Evolutionary conservation across 2,888 invertebrate species (phyloP), one percentile per base, ranked within the genome.

Genomic region (Amiota mariae): DNA sequence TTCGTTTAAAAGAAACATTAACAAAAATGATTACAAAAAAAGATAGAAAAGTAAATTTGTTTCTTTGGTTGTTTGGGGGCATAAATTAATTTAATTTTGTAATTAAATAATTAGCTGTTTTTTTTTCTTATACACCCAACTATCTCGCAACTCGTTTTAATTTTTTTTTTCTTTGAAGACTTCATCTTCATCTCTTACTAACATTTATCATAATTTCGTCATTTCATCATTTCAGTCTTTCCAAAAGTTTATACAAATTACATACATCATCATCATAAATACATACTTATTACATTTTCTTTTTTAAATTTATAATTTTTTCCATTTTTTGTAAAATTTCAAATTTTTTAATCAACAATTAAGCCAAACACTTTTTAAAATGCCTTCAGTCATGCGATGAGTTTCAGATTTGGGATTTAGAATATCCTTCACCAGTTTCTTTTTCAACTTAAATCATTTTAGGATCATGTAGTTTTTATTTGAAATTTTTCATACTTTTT

Each of bases 1-100:
- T 80, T 77, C 74, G 75, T 75, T 70, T 70, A 57, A 36, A 36
- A 51, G 56, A 72, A 72, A 70, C 36, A 72, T n/a, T 47, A 24
- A 72, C 36, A 73, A 49, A 71, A 73, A 71, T 13, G 49, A 49
- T 13, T 57, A 6, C 24, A 36, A 51, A 12, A 18, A 36, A n/a
- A 68, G 24, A 68, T 11, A 68, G 54, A 54, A 46, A 48, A 68
- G 6, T 24, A 18, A 71, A 51, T 59, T 13, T 18, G 6, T 59
- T 47, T 13, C 48, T 20, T 48, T 13, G 24, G 9, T 66, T 70
- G 57, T 70, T 20, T 70, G 15, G 54, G n/a, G 54, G 15, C n/a
- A 54, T 8, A 54, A 15, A 36, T 36, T 36, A 36, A 4, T 36
- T 36, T 36, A 6, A 0, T 36, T 36, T 36, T 36, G 2, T 36